Base-by-base conservation (phyloP, 1,140 invertebrate genomes). In the Nymphalis io region DNA sequence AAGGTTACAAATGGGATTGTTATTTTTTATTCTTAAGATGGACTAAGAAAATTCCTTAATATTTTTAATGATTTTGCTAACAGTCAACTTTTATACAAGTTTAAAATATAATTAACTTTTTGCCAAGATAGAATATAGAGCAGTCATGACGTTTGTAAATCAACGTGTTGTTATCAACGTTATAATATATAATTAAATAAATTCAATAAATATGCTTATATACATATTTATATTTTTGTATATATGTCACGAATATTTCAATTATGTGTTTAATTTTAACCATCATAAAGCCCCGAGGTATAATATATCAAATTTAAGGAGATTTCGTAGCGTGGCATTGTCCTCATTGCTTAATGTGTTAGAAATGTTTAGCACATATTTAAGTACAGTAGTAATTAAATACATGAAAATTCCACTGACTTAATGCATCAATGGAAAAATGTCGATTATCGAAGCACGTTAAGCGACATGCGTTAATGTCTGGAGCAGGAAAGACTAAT, bases 391-490 rank as follows among this genome's bases (percentile, higher is more conserved):
- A 53, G 33, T 18, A 51, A 51, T 20, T 63, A 63, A 63, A 27
- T 53, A 63, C 18, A 61, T 12, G 63, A 72, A 72, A 59, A 63
- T 72, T 68, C 64, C 70, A 51, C 65, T 58, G 38, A 48, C 39
- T n/a, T 23, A 38, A 44, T 63, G 39, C 38, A 48, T 20, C 38
- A 51, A 58, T 33, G 64, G 70, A 72, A 72, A 72, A 48, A 72
- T 72, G 51, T 48, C 70, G 61, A 72, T 67, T 62, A 60, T 15
- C 27, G 15, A 55, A 27, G 15, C 51, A 15, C 21, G 51, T 55
- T 27, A n/a, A 8, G 13, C 0, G 21, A 2, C 13, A 15, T 16
- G 46, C 67, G 67, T 62, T 60, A 64, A 33, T 33, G 15, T 16
- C 13, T 42, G n/a, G 40, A 13, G n/a, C 40, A 44, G 40, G 40